Conservation (phyloP, 2,113 vertebrate species). For the Scatophagus argus region DNA sequence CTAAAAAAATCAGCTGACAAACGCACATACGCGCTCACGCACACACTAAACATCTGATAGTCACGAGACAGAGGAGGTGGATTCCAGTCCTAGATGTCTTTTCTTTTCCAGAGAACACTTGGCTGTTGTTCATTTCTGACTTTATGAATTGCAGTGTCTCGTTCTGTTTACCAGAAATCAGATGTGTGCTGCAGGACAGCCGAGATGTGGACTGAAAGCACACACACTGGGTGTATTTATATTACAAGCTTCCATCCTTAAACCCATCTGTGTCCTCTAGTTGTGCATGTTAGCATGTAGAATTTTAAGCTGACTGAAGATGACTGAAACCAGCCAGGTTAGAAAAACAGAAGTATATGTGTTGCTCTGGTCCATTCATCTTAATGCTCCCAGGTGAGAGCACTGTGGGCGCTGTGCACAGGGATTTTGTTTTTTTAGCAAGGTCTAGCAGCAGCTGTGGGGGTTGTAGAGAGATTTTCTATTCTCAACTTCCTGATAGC, state of each 20-base stretch:
- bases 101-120: slow-evolving; percentile 22
- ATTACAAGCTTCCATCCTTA: not conserved
- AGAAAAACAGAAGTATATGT: not conserved
- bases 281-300: not conserved
- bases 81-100: not conserved
- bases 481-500: not conserved
- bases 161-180: slow-evolving; percentile 9
- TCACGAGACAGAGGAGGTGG: slow-evolving; percentile 10
- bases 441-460: not conserved
- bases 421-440: not conserved
- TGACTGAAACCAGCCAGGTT: not conserved
- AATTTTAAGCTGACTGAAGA: not conserved
- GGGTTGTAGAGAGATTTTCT: not conserved
- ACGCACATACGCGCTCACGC: not conserved
- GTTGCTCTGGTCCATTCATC: not conserved
- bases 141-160: not conserved
- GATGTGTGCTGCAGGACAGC: not conserved
- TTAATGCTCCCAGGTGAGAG: not conserved
- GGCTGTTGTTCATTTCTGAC: slow-evolving; percentile 22
- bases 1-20: not conserved
- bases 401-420: not conserved
- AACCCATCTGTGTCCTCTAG: not conserved
- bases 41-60: slow-evolving; percentile 12
- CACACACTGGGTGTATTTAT: not conserved
- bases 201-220: not conserved